phyloP scores from a whole-genome alignment of 2,888 invertebrate species.

The Sceliomorpha sp. region DNA sequence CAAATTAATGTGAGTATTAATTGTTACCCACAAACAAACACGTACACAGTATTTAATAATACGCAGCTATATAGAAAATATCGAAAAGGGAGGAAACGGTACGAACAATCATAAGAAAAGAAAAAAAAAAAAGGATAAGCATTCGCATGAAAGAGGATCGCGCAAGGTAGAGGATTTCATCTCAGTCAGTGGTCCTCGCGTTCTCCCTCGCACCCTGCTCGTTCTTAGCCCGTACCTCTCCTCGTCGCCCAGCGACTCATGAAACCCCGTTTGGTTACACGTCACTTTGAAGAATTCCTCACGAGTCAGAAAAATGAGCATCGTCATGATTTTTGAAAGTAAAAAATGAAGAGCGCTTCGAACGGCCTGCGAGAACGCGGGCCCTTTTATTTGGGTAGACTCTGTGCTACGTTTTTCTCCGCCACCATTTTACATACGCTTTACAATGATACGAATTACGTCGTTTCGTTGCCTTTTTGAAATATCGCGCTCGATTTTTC shows the following conservation, averaged over 20 bases:
- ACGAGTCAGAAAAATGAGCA: conserved; percentile 80
- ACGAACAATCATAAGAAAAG: conserved; percentile 1
- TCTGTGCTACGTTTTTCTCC: conserved; percentile 25
- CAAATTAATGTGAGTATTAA: no score
- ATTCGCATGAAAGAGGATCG: no score
- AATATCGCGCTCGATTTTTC: conserved; percentile 34
- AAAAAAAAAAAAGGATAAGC: conserved; percentile 18
- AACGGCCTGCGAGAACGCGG: conserved; percentile 39
- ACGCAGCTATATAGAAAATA: no score
- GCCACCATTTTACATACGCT: conserved; percentile 25
- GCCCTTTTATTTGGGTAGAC: conserved; percentile 41
- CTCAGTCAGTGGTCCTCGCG: conserved; percentile 36
- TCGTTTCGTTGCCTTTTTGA: conserved; percentile 28
- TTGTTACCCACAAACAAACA: no score
- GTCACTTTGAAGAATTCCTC: conserved; percentile 80
- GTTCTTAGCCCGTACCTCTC: conserved; percentile 8
- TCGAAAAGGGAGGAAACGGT: conserved; percentile 5
- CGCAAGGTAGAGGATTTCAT: conserved; percentile 48
- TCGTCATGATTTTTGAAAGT: conserved; percentile 81
- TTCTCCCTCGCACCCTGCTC: conserved; percentile 22
- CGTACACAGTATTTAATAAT: no score
- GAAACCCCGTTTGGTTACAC: conserved; percentile 74
- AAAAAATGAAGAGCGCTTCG: conserved; percentile 76
- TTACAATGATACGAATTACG: conserved; percentile 50
- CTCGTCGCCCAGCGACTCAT: conserved; percentile 40